Base-by-base conservation (phyloP, 2,797 vertebrate species). In the Brachyalestes nurse region DNA sequence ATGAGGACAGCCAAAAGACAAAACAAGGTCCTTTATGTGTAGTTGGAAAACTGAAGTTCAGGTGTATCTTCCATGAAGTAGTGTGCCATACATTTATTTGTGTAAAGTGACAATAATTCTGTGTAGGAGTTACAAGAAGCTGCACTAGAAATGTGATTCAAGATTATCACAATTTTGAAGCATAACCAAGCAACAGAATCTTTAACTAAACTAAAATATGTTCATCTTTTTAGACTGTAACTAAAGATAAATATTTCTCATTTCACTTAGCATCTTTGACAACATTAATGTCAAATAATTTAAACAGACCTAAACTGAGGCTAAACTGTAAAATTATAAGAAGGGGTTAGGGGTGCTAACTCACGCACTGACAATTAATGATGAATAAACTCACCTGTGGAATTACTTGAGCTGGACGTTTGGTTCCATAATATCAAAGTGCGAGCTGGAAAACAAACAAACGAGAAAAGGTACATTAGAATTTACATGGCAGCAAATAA, bases 351-450 rank as follows among this genome's bases (percentile, higher is more conserved):
- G n/a, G 21, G 64, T 66, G 6, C 34, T 42, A 10, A 34, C 0
- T 40, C 8, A 7, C 3, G 19, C 19, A 16, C 25, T 57, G 1
- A 72, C 17, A n/a, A 5, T 12, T 16, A 19, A 55, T 42, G 53
- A 62, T 7, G 7, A 62, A 23, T 55, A 42, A 76, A 61, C 73
- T 75, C 55, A 87, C 86, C 86, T 69, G 86, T 81, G 60, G 74
- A 49, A 58, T 86, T 86, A 67, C 67, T 87, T 16, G 84, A 82
- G 42, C 53, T 86, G 8, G 71, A 61, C 0, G 86, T 86, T 67
- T 84, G 86, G 38, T 87, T 87, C 86, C 84, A 87, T 42, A 87
- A 55, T 58, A 86, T 81, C 75, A 87, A 72, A 64, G 83, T 86
- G 55, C 81, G 83, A 75, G 86, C 86, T 87, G 70, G n/a, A 73